Conservation (phyloP, 2,113 vertebrate genomes). For the Lipophrys pholis region DNA sequence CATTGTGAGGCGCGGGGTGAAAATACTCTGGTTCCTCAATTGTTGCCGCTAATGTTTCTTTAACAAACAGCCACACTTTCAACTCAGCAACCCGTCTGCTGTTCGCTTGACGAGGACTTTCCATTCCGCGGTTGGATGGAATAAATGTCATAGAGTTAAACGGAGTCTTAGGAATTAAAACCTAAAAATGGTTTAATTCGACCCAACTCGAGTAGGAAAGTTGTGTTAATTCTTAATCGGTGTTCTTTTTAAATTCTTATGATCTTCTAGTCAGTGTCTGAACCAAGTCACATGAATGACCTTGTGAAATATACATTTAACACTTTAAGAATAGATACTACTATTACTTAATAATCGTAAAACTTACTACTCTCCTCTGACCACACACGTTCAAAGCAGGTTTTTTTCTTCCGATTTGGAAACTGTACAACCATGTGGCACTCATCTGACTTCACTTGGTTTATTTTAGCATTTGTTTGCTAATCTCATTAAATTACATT, state of each 20-base stretch:
- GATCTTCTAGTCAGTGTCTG: conserved; percentile 14
- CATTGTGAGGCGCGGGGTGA: conserved; percentile 18
- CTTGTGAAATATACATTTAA: too few relatives aligned
- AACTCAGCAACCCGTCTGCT: conserved; percentile 21
- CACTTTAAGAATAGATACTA: too few relatives aligned
- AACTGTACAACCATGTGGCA: not conserved
- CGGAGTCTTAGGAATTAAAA: conserved; percentile 23
- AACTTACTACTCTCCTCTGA: too few relatives aligned
- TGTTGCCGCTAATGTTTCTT: conserved; percentile 40
- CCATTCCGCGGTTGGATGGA: conserved; percentile 14
- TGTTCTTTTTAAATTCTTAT: conserved; percentile 33
- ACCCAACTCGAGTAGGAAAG: conserved; percentile 17
- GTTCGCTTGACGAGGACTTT: conserved; percentile 40
- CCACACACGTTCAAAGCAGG: not conserved
- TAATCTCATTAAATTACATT: not conserved
- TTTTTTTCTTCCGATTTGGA: not conserved
- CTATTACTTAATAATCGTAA: too few relatives aligned
- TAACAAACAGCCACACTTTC: conserved; percentile 38
- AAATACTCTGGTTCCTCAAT: conserved; percentile 15
- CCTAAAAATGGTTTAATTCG: conserved; percentile 21
- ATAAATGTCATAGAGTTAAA: conserved; percentile 21
- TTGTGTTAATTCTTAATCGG: conserved; percentile 35
- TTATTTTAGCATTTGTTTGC: conserved; percentile 16
- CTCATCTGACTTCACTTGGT: not conserved
- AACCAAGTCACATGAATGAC: conserved; percentile 11